Percentiles rank a stretch among this genome's conserved stretches.
phyloP scores from a whole-genome alignment of 2,113 vertebrate genomes.

The Zapus hudsonius region DNA sequence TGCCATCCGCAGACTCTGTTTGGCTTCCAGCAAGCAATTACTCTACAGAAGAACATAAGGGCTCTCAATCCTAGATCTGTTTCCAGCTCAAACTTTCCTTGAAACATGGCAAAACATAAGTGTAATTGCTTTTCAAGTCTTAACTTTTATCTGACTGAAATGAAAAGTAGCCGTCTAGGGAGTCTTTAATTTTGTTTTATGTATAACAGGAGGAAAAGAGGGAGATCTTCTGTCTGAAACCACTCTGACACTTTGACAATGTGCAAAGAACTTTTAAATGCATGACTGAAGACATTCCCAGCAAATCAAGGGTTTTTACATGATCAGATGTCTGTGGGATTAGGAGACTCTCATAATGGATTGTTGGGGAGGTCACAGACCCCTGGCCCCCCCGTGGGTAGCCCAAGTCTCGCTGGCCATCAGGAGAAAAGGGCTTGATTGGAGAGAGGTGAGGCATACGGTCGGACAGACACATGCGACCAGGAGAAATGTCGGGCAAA shows the following conservation, averaged over 20 bases:
- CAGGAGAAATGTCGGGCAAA: too few species aligned
- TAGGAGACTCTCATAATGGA: neutral
- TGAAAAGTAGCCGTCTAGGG: neutral
- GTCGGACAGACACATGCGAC: too few species aligned
- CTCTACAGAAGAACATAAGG: neutral
- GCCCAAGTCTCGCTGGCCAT: too few species aligned
- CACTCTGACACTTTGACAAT: neutral
- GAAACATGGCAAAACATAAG: neutral
- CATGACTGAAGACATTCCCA: neutral
- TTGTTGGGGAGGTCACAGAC: too few species aligned
- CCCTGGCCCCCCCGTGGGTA: too few species aligned
- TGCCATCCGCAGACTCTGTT: constrained; percentile 14
- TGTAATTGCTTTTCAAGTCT: neutral
- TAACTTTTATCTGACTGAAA: neutral
- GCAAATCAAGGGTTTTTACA: neutral
- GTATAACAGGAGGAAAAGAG: neutral
- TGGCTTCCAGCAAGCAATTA: constrained; percentile 9
- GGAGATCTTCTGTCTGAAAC: neutral
- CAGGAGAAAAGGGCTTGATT: too few species aligned
- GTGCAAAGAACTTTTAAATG: neutral
- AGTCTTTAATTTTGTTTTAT: constrained; percentile 38
- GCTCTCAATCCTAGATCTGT: neutral
- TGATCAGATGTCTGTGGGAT: neutral
- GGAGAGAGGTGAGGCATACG: too few species aligned
- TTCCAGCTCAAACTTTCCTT: constrained; percentile 24